Percentiles rank a stretch among this genome's conserved stretches.
phyloP scores from a whole-genome alignment of 2,113 vertebrate species.

The Parus major region DNA sequence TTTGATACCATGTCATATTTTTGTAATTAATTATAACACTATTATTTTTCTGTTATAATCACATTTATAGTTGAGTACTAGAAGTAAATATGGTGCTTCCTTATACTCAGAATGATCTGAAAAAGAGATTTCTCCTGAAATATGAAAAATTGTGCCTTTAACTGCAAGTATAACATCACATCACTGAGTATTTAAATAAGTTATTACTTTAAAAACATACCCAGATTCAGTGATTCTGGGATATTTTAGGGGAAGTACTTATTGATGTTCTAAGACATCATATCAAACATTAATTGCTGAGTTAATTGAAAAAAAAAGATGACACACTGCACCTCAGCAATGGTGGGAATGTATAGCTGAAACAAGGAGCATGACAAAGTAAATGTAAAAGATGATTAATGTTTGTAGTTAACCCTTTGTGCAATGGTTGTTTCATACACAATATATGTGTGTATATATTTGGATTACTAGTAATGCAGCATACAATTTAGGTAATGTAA shows the following conservation, averaged over 20 bases:
- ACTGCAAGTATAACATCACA: neutral
- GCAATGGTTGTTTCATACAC: neutral
- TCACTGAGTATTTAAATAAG: neutral
- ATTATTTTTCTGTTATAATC: neutral
- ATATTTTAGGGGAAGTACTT: neutral
- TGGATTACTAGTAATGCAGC: neutral
- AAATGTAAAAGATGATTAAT: neutral
- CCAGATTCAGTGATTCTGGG: neutral
- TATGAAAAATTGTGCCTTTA: neutral
- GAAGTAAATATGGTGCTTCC: neutral
- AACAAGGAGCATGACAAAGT: neutral
- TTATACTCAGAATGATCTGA: neutral
- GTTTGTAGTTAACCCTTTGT: neutral
- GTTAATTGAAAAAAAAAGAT: too few species aligned
- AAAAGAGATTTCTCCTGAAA: neutral
- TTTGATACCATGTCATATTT: slow-evolving; percentile 10
- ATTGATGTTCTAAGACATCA: neutral
- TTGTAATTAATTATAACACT: slow-evolving; percentile 13
- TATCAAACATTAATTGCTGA: neutral
- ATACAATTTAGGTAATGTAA: neutral
- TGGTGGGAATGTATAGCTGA: neutral
- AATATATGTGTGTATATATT: neutral
- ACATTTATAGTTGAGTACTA: neutral
- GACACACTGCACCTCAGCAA: neutral
- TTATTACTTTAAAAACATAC: neutral